Evolutionary conservation across 2,888 invertebrate genomes (phyloP).

Genomic region (Galerucella nymphaeae): DNA sequence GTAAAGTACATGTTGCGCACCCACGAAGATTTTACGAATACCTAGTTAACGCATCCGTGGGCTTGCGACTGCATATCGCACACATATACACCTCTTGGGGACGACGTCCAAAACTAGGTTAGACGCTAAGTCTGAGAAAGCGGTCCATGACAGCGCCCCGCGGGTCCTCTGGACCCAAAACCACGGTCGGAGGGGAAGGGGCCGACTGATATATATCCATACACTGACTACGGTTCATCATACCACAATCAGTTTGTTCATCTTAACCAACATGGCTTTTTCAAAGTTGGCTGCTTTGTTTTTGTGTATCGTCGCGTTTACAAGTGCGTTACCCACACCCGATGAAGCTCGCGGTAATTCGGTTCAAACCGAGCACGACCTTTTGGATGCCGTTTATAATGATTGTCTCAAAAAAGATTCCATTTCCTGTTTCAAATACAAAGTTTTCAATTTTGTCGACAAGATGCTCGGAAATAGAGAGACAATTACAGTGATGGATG

Average conservation of each 20-base stretch:
- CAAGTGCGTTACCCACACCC: constrained; percentile 73
- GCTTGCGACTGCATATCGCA: constrained; percentile 58
- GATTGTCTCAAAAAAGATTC: constrained; percentile 87
- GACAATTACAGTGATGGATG: constrained; percentile 82
- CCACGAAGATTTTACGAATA: constrained; percentile 24
- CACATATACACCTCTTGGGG: constrained; percentile 26
- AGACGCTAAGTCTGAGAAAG: constrained; percentile 64
- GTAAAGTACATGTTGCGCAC: constrained; percentile 21
- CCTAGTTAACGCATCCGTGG: constrained; percentile 38
- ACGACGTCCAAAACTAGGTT: constrained; percentile 61
- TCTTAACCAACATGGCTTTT: constrained; percentile 62
- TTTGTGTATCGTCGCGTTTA: constrained; percentile 66
- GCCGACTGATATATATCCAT: constrained; percentile 63
- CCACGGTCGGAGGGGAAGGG: constrained; percentile 61
- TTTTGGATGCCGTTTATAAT: constrained; percentile 79
- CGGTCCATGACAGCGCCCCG: constrained; percentile 65
- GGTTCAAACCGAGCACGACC: constrained; percentile 79
- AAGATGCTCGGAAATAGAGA: constrained; percentile 86
- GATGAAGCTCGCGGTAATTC: constrained; percentile 70
- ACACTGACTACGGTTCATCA: constrained; percentile 61
- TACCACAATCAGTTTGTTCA: constrained; percentile 57
- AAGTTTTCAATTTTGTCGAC: constrained; percentile 87
- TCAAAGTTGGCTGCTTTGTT: constrained; percentile 66
- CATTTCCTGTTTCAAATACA: constrained; percentile 86
- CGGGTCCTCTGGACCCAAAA: constrained; percentile 65